Evolutionary conservation across 2,797 vertebrate genomes (phyloP).

Genomic region (Melanotaenia maccullochi): DNA sequence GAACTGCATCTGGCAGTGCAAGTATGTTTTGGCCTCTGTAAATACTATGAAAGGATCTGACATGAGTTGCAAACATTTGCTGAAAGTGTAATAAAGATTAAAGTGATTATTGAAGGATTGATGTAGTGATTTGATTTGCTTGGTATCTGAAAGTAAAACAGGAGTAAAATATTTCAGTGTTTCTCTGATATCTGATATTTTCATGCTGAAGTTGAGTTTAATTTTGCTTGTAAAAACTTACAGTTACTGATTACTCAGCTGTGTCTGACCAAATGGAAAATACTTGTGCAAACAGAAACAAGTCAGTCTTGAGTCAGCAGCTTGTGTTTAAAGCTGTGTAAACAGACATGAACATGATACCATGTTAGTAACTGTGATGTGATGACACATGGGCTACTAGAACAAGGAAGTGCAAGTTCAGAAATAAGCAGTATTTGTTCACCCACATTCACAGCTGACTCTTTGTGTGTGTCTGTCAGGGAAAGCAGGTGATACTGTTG

Average conservation of each 20-base stretch:
- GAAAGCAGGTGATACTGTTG: slow-evolving; percentile 37
- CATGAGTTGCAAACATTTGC: not conserved
- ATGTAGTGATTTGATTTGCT: not conserved
- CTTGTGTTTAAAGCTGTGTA: slow-evolving; percentile 33
- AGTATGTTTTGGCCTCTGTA: slow-evolving; percentile 77
- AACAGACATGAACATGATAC: slow-evolving; percentile 30
- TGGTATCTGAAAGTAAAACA: not conserved
- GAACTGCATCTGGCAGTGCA: slow-evolving; percentile 99
- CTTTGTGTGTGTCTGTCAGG: slow-evolving; percentile 2
- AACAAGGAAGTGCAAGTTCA: slow-evolving; percentile 48
- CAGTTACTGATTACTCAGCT: slow-evolving; percentile 30
- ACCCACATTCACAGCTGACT: slow-evolving; percentile 12
- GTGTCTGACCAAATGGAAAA: not conserved
- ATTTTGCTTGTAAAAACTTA: slow-evolving; percentile 19
- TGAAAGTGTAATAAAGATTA: not conserved
- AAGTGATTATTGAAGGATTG: not conserved
- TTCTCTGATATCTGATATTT: not conserved
- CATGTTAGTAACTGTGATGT: slow-evolving; percentile 48
- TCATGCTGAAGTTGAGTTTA: not conserved
- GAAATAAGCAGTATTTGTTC: slow-evolving; percentile 10
- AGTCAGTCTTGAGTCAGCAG: slow-evolving; percentile 16
- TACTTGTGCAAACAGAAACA: not conserved
- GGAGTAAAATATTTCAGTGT: not conserved
- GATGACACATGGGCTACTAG: slow-evolving; percentile 48
- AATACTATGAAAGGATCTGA: slow-evolving; percentile 4